Percentiles rank a stretch among this genome's conserved stretches.
These are phyloP conservation scores for Argyresthia albistria DNA, from an alignment of 2,888 invertebrate genomes.

Conservation along the genomic window DNA sequence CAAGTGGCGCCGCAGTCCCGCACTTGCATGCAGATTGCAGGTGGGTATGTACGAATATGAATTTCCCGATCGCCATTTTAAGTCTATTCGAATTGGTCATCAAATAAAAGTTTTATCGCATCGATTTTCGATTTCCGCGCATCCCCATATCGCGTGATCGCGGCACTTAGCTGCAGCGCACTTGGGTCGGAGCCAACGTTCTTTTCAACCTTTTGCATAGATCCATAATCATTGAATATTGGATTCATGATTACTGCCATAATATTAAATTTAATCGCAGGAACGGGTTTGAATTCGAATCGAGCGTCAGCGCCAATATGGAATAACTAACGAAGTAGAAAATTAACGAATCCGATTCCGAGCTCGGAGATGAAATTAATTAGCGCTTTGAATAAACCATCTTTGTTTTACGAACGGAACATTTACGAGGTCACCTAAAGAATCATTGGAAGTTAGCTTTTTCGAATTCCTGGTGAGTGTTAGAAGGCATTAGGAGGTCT, in stretches of 20 bases:
- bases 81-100: constrained; percentile 46
- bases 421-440: background rate
- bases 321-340: constrained; percentile 6
- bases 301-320: constrained; percentile 2
- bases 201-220: constrained; percentile 26
- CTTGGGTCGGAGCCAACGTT: constrained; percentile 38
- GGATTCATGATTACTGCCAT: constrained; percentile 31
- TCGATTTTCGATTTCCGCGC: constrained; percentile 34
- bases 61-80: constrained; percentile 14
- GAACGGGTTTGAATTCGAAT: constrained; percentile 9
- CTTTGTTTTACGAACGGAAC: background rate
- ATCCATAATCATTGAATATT: constrained; percentile 26
- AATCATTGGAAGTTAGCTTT: background rate
- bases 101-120: constrained; percentile 56
- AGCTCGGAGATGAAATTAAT: background rate
- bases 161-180: constrained; percentile 27
- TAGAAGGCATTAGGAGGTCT: background rate
- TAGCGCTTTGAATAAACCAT: background rate
- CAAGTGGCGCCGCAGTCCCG: background rate
- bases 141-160: constrained; percentile 23
- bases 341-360: constrained; percentile 4
- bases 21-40: background rate
- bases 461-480: background rate
- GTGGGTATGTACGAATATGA: constrained; percentile 2
- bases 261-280: constrained; percentile 18